These are phyloP conservation scores for Paralichthys olivaceus DNA, from an alignment of 2,113 vertebrate species.

Conservation along the genomic window DNA sequence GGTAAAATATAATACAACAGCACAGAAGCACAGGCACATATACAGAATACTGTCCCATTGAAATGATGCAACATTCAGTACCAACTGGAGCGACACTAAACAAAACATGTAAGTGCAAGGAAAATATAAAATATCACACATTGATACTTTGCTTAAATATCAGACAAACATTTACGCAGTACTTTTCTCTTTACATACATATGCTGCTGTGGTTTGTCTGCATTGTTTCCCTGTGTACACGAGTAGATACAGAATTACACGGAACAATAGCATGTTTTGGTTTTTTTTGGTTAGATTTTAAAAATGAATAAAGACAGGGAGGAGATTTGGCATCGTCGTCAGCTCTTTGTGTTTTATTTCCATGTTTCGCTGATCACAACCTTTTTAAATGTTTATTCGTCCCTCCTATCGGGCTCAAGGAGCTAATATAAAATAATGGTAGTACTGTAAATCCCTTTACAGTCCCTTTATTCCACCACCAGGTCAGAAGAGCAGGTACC, in stretches of 20 bases:
- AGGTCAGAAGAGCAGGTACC: slow-evolving; percentile 30
- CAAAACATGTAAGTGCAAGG: slow-evolving; percentile 90
- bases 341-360: slow-evolving; percentile 68
- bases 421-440: slow-evolving; percentile 6
- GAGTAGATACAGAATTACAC: slow-evolving; percentile 84
- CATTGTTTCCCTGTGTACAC: slow-evolving; percentile 87
- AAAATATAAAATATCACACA: slow-evolving; percentile 91
- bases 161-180: slow-evolving; percentile 90
- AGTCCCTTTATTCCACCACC: slow-evolving; percentile 50
- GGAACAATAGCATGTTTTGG: slow-evolving; percentile 64
- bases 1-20: slow-evolving; percentile 66
- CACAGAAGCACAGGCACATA: slow-evolving; percentile 81
- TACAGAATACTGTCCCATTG: slow-evolving; percentile 51
- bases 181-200: slow-evolving; percentile 82
- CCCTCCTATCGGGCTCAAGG: background rate
- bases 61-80: slow-evolving; percentile 74
- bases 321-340: slow-evolving; percentile 56
- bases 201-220: slow-evolving; percentile 57
- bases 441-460: slow-evolving; percentile 17
- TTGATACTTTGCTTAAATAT: slow-evolving; percentile 90
- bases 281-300: slow-evolving; percentile 80
- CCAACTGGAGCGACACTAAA: slow-evolving; percentile 26
- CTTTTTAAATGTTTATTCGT: background rate
- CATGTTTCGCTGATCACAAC: slow-evolving; percentile 75
- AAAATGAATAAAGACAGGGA: slow-evolving; percentile 60